Evolutionary conservation across 2,888 invertebrate species (phyloP), one percentile per base, ranked within the genome.

Genomic region (Herminia tarsipennalis): DNA sequence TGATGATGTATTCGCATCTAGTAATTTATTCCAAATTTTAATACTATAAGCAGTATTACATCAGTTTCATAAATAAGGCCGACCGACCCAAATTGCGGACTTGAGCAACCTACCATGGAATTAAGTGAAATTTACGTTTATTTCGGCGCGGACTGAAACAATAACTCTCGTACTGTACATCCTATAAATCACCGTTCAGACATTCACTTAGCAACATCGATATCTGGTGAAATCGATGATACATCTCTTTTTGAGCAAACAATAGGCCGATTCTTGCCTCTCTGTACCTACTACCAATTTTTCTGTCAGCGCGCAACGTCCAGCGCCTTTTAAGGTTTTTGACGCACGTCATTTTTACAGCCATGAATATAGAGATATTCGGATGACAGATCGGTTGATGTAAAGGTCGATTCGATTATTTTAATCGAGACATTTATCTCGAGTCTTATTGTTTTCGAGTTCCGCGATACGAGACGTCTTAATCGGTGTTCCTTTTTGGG

Each of bases 361-460:
- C 68, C 68, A 71, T 71, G 70, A 78, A 78, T 83, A 80, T 81
- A 82, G 77, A 83, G 78, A 76, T 79, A 78, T 80, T 74, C 72
- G 66, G 67, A 77, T 81, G 83, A 83, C 81, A 71, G 77, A 81
- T 82, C 77, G 73, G 48, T 67, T 61, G 65, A 70, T 62, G 34
- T 65, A 85, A 83, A 85, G 86, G 86, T 84, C 83, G 77, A 68
- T 73, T 67, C 79, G 84, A 84, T 86, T 85, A 84, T 83, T 82
- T 83, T 86, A 85, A 86, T 86, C 85, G 83, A 80, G 79, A 83
- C 81, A 80, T 83, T 81, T 78, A 86, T 86, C 83, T 84, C 78
- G 78, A 74, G 79, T 74, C 77, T 81, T 80, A 83, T 83, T 84
- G 83, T 86, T 83, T 81, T 78, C 69, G 65, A 80, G 78, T 83